phyloP scores from a whole-genome alignment of 2,888 invertebrate genomes.

The Mantis religiosa region DNA sequence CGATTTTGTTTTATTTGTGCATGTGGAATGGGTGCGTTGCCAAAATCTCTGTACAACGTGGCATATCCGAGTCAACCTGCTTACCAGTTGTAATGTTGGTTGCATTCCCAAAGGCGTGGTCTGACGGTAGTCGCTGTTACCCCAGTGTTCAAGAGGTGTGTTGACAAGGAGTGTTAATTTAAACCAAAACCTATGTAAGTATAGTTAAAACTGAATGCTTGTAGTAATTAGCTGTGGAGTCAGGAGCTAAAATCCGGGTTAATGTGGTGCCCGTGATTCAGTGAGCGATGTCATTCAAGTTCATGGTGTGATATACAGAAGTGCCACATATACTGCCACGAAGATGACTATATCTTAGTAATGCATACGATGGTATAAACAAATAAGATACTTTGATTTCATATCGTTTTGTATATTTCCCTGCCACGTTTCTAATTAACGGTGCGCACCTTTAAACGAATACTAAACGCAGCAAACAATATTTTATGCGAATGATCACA shows the following conservation, averaged over 20 bases:
- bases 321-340: constrained; percentile 6
- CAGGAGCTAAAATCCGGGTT: not conserved
- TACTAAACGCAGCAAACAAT: not conserved
- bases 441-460: not conserved
- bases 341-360: not conserved
- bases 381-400: not conserved
- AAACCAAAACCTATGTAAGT: not conserved
- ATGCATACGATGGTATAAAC: not conserved
- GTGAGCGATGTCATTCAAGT: not conserved
- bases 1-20: not conserved
- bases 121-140: not conserved
- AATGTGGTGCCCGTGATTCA: not conserved
- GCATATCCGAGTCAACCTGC: constrained; percentile 7
- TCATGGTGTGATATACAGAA: not conserved
- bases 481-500: not conserved
- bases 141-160: not conserved
- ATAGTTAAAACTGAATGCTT: not conserved
- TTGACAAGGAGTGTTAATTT: not conserved
- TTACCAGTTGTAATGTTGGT: constrained; percentile 18
- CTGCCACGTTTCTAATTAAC: not conserved
- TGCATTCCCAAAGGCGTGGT: constrained; percentile 26
- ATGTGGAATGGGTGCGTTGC: constrained; percentile 1
- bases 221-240: not conserved
- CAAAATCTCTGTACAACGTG: constrained; percentile 1
- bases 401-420: not conserved